A percentile compares a stretch with the other conserved stretches of the same genome.
These are phyloP conservation scores for Drosophila conformis DNA, from an alignment of 2,888 invertebrate species.

Conservation along the genomic window DNA sequence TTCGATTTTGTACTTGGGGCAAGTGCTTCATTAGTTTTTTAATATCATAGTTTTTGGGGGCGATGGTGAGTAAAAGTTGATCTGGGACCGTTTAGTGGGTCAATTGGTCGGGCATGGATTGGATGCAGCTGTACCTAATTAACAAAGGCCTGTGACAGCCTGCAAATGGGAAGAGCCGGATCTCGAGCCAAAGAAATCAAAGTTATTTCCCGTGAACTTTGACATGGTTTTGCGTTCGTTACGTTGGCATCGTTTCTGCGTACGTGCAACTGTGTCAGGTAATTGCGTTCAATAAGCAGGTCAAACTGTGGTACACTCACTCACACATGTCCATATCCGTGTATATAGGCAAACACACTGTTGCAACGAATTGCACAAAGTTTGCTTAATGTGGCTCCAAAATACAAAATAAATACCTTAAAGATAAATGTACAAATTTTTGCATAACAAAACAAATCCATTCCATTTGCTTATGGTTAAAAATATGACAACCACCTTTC, in stretches of 20 bases:
- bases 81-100: slow-evolving; percentile 60
- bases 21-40: slow-evolving; percentile 61
- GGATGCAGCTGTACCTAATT: slow-evolving; percentile 59
- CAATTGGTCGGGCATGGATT: slow-evolving; percentile 52
- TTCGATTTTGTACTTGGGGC: slow-evolving; percentile 66
- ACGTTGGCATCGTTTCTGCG: slow-evolving; percentile 67
- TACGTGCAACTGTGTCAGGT: slow-evolving; percentile 68
- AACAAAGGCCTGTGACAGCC: slow-evolving; percentile 51
- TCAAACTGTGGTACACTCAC: slow-evolving; percentile 39
- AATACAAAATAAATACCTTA: background rate
- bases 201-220: slow-evolving; percentile 65
- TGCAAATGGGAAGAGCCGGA: background rate
- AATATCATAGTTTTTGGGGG: slow-evolving; percentile 56
- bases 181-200: slow-evolving; percentile 29
- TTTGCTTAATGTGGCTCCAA: background rate
- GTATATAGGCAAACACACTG: background rate
- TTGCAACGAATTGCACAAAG: background rate
- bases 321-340: slow-evolving; percentile 7
- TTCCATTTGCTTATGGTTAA: background rate
- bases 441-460: background rate
- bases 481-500: background rate
- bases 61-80: slow-evolving; percentile 43
- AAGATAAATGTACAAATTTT: background rate
- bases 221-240: slow-evolving; percentile 58
- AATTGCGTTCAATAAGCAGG: slow-evolving; percentile 78